Evolutionary conservation across 2,888 invertebrate genomes (phyloP).

Genomic region (Lathronympha strigana): DNA sequence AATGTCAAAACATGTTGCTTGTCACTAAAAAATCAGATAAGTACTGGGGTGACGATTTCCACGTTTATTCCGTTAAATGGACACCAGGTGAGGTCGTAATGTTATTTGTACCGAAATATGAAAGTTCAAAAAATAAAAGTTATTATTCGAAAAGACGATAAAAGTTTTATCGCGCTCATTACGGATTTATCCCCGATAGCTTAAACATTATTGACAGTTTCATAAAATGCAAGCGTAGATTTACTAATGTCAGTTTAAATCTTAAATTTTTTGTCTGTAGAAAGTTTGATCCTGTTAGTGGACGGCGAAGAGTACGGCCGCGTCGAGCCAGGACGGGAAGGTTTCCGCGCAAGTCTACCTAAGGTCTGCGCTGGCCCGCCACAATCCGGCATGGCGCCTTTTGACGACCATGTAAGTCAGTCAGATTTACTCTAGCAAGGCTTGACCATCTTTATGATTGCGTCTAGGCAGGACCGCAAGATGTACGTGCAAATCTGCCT

Average conservation of each 20-base stretch:
- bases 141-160: not conserved
- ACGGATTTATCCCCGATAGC: too few species aligned
- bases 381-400: constrained; percentile 68
- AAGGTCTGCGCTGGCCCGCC: constrained; percentile 51
- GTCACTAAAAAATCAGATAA: constrained; percentile 50
- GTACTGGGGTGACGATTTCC: constrained; percentile 84
- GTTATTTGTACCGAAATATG: not conserved
- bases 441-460: too few species aligned
- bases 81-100: constrained; percentile 74
- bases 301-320: constrained; percentile 79
- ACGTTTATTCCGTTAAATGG: constrained; percentile 87
- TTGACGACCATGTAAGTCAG: constrained; percentile 68
- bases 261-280: constrained; percentile 55
- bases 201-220: too few species aligned
- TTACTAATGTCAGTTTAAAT: not conserved
- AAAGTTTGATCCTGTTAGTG: constrained; percentile 76
- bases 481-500: too few species aligned
- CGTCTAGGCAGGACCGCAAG: too few species aligned
- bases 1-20: constrained; percentile 64
- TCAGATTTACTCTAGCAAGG: too few species aligned
- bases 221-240: too few species aligned
- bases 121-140: not conserved
- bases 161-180: too few species aligned
- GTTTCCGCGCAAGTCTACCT: constrained; percentile 58
- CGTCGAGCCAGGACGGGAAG: constrained; percentile 63